Conservation (phyloP, 2,888 invertebrate genomes). For the Galerucella calmariensis region DNA sequence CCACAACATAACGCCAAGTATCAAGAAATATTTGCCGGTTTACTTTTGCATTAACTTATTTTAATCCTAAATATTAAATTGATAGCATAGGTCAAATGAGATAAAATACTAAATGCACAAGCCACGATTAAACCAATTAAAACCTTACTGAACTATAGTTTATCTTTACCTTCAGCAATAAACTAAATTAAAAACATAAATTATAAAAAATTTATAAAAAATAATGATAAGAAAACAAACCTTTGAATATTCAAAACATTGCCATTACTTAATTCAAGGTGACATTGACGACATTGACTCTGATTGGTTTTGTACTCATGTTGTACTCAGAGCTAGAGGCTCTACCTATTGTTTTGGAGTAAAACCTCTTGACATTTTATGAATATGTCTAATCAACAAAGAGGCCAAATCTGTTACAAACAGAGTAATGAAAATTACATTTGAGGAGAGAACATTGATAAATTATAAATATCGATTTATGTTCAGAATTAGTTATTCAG, state of each 20-base stretch:
- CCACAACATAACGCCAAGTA: slow-evolving; percentile 31
- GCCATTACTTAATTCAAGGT: slow-evolving; percentile 26
- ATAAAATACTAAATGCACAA: slow-evolving; percentile 22
- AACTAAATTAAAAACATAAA: neutral
- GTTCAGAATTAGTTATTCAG: too few relatives aligned
- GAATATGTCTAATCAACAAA: neutral
- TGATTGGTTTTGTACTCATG: neutral
- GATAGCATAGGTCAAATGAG: slow-evolving; percentile 38
- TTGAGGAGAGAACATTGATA: neutral
- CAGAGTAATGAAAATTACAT: neutral
- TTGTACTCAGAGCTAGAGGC: neutral
- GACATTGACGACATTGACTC: slow-evolving; percentile 15
- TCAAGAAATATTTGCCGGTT: slow-evolving; percentile 12
- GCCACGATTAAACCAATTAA: neutral
- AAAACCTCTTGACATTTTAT: neutral
- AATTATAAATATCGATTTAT: neutral
- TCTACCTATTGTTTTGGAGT: too few relatives aligned
- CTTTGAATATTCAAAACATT: slow-evolving; percentile 26
- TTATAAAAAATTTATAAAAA: slow-evolving; percentile 10
- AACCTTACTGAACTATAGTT: neutral
- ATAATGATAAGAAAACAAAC: slow-evolving; percentile 20
- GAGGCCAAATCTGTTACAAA: too few relatives aligned
- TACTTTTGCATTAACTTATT: slow-evolving; percentile 6
- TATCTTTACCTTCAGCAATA: neutral
- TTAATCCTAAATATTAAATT: slow-evolving; percentile 17